Conservation (phyloP, 2,797 vertebrate species). For the Sebastes steindachneri region DNA sequence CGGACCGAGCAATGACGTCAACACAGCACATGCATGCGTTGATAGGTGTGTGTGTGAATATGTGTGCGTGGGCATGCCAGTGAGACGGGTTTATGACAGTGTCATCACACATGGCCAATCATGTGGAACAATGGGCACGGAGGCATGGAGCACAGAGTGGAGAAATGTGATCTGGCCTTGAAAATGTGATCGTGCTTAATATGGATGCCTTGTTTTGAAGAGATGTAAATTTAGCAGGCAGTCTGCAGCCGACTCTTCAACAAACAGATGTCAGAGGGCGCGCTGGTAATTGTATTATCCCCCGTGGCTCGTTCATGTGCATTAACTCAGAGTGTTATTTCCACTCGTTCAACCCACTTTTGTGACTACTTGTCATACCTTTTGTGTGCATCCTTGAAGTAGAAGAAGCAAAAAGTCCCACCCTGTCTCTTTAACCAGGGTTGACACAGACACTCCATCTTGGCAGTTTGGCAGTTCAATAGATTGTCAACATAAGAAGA, state of each 20-base stretch:
- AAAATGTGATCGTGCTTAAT: constrained; percentile 54
- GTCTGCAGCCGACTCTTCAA: constrained; percentile 27
- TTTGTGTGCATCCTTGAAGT: constrained; percentile 37
- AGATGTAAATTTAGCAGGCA: constrained; percentile 49
- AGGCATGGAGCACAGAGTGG: constrained; percentile 36
- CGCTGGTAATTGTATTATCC: constrained; percentile 28
- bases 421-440: constrained; percentile 30
- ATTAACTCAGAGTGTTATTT: constrained; percentile 22
- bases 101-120: constrained; percentile 67
- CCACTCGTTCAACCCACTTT: constrained; percentile 6
- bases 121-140: constrained; percentile 64
- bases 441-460: constrained; percentile 48
- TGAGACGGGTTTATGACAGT: constrained; percentile 51
- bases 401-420: constrained; percentile 47
- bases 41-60: background rate
- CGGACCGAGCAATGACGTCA: background rate
- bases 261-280: constrained; percentile 54
- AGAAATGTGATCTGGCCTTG: constrained; percentile 59
- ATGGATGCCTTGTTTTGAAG: constrained; percentile 51
- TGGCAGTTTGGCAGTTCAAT: constrained; percentile 59
- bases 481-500: constrained; percentile 61
- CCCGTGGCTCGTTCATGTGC: constrained; percentile 25
- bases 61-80: constrained; percentile 17
- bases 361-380: constrained; percentile 9
- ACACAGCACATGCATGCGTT: background rate